phyloP scores from a whole-genome alignment of 2,888 invertebrate genomes.

The Eupithecia tripunctaria region DNA sequence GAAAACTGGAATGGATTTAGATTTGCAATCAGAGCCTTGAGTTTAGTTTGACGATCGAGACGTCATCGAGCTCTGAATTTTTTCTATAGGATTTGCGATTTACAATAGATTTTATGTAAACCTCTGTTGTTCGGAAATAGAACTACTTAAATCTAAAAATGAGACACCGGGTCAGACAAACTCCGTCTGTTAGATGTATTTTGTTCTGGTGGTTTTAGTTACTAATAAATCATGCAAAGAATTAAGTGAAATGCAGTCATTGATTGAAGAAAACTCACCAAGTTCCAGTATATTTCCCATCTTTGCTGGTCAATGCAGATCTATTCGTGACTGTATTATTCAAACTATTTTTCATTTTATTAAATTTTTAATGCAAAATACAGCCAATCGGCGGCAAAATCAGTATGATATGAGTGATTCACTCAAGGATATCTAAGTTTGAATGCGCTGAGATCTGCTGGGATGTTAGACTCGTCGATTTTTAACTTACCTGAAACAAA shows the following conservation, averaged over 20 bases:
- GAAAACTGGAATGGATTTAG: constrained; percentile 36
- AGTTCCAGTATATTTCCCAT: neutral
- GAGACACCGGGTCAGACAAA: too few relatives aligned
- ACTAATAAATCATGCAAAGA: neutral
- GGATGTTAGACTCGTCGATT: neutral
- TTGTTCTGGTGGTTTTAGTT: neutral
- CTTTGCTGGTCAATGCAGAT: neutral
- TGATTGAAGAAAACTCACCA: neutral
- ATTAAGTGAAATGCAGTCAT: neutral
- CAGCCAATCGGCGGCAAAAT: too few relatives aligned
- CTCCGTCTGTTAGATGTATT: too few relatives aligned
- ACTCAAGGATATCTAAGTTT: neutral
- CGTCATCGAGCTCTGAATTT: too few relatives aligned
- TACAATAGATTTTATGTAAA: too few relatives aligned
- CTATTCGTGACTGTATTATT: neutral
- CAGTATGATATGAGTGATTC: neutral
- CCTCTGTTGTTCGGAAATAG: too few relatives aligned
- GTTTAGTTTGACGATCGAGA: too few relatives aligned
- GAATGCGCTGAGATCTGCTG: neutral
- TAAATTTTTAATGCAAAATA: neutral
- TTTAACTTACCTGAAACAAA: neutral
- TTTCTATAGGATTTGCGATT: too few relatives aligned
- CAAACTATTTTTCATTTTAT: neutral
- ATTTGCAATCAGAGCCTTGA: neutral
- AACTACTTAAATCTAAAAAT: too few relatives aligned